Evolutionary conservation across 2,113 vertebrate genomes (phyloP), one percentile per base, ranked within the genome.

Genomic region (Ochotona princeps): DNA sequence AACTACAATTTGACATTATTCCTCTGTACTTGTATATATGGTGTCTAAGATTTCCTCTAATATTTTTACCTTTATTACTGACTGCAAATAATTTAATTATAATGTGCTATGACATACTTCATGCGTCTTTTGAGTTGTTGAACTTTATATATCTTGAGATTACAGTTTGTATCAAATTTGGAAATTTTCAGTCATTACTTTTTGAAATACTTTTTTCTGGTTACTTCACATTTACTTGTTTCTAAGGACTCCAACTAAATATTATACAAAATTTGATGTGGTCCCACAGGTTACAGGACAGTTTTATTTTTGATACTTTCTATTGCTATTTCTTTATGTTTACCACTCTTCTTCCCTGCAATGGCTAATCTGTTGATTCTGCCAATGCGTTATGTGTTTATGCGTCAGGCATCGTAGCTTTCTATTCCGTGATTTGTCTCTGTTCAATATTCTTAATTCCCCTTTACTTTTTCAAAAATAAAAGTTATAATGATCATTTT

Each of bases 211-310:
- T 57, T 74, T 72, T 44, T 82, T 69, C 38, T 61, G 61, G 81
- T 81, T 23, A 81, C 10, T 13, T 35, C 5, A 30, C 5, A 7
- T 7, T 25, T 74, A 28, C 38, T 87, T 66, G 67, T 23, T n/a
- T 85, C 66, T 72, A 13, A 49, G 28, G 21, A 30, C 8, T 70
- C 54, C 25, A 83, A 30, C 66, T 87, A 78, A 17, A 70, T 69
- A 74, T 76, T 86, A 76, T 20, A 82, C 13, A 93, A 57, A 93
- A 57, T 18, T 66, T 78, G 21, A 49, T 95, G 32, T 60, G 60
- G 26, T 69, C 26, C 20, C 32, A 32, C 5, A 75, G n/a, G 5
- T 85, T 21, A 65, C 1, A 70, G 26, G 81, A 85, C n/a, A 44
- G 23, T 78, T 73, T 92, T 66, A 63, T 30, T 76, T 84, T 25